A percentile compares a stretch with the other conserved stretches of the same genome.
Conservation (phyloP, 2,888 invertebrate species). For the Coelinius sp. region DNA sequence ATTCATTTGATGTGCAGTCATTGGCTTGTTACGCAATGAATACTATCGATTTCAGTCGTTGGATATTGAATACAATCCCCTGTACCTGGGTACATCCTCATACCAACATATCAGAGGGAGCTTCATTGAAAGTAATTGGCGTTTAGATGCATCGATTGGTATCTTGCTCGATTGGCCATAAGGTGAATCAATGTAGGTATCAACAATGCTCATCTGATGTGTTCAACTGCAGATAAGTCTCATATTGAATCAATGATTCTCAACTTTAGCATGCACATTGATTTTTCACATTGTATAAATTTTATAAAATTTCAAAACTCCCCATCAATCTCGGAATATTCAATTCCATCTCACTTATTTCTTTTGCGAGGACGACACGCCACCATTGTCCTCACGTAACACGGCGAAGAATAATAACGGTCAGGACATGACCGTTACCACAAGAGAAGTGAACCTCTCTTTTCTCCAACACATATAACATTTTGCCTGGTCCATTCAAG, state of each 20-base stretch:
- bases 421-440: conserved; percentile 36
- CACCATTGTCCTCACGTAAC: conserved; percentile 34
- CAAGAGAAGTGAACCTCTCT: conserved; percentile 21
- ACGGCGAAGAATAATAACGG: conserved; percentile 37
- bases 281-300: too few relatives aligned
- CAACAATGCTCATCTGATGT: neutral
- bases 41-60: conserved; percentile 59
- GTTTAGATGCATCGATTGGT: conserved; percentile 40
- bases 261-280: too few relatives aligned
- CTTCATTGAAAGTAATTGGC: conserved; percentile 3
- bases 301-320: neutral
- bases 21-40: conserved; percentile 63
- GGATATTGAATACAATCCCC: conserved; percentile 35
- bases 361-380: conserved; percentile 22
- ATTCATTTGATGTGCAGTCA: conserved; percentile 62
- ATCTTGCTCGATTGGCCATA: conserved; percentile 23
- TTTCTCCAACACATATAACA: neutral
- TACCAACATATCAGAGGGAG: conserved; percentile 8
- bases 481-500: neutral
- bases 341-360: neutral
- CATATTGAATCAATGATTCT: too few relatives aligned
- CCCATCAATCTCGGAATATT: conserved; percentile 26
- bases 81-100: neutral
- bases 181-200: conserved; percentile 20
- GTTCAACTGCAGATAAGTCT: too few relatives aligned